Evolutionary conservation across 2,888 invertebrate species (phyloP).

Genomic region (Cheiracanthium punctorium): DNA sequence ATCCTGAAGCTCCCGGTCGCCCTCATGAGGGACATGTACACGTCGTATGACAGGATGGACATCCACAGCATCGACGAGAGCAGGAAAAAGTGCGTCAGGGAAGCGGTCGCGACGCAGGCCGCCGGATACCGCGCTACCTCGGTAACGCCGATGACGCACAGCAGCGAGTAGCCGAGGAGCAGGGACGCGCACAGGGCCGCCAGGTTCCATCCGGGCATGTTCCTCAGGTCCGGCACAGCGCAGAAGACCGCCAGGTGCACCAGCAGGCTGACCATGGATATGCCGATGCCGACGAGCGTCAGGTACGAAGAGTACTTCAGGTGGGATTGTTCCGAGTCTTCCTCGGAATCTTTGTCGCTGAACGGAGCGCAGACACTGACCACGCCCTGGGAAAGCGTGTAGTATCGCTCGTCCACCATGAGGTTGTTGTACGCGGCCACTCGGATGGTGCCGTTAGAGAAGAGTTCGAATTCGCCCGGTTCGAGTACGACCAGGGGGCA

Average conservation of each 20-base stretch:
- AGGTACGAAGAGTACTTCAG: slow-evolving; percentile 73
- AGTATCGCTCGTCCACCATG: slow-evolving; percentile 26
- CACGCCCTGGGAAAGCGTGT: background rate
- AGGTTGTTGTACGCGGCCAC: slow-evolving; percentile 44
- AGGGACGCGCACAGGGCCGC: slow-evolving; percentile 76
- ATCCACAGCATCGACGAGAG: slow-evolving; percentile 67
- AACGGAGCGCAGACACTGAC: slow-evolving; percentile 38
- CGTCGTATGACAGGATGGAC: slow-evolving; percentile 71
- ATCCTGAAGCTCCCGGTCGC: slow-evolving; percentile 78
- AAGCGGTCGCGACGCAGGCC: slow-evolving; percentile 72
- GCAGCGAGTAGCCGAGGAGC: slow-evolving; percentile 66
- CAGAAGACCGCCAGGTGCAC: slow-evolving; percentile 51
- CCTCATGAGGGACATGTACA: slow-evolving; percentile 77
- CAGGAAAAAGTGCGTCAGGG: slow-evolving; percentile 59
- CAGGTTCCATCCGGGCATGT: slow-evolving; percentile 74
- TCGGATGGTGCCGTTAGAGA: slow-evolving; percentile 49
- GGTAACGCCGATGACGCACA: slow-evolving; percentile 73
- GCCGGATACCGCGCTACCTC: background rate
- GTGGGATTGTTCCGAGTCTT: background rate
- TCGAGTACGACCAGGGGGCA: slow-evolving; percentile 12
- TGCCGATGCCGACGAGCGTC: slow-evolving; percentile 72
- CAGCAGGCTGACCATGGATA: slow-evolving; percentile 60
- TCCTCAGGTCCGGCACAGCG: slow-evolving; percentile 74
- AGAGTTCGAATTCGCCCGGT: slow-evolving; percentile 40
- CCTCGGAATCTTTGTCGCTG: background rate